Percentiles rank a stretch among this genome's conserved stretches.
These are phyloP conservation scores for Smutsia temminckii DNA, from an alignment of 2,797 vertebrate species.

Conservation along the genomic window DNA sequence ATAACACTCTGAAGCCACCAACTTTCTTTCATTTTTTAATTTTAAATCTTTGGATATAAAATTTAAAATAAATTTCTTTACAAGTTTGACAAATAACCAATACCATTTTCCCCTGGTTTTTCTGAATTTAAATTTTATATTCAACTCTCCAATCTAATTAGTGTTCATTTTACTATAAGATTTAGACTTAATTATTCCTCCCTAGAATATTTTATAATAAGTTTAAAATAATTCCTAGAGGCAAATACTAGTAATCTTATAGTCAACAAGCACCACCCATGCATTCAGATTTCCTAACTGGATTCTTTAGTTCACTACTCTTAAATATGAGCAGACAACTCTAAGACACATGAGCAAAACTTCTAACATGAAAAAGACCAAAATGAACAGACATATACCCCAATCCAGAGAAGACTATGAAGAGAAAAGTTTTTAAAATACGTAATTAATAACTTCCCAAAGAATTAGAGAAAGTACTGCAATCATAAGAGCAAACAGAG, in stretches of 20 bases:
- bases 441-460: background rate
- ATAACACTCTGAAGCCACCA: background rate
- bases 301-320: background rate
- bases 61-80: conserved; percentile 26
- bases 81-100: conserved; percentile 25
- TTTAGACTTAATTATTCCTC: background rate
- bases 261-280: background rate
- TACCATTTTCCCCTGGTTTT: conserved; percentile 1
- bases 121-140: conserved; percentile 33
- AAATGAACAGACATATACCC: background rate
- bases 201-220: background rate
- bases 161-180: conserved; percentile 35
- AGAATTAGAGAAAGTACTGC: background rate
- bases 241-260: background rate
- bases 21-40: background rate
- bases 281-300: background rate
- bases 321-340: background rate
- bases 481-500: background rate
- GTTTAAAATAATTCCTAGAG: conserved; percentile 45
- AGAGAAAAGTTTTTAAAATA: background rate
- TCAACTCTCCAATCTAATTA: background rate
- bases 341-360: background rate
- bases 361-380: background rate
- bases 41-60: background rate
- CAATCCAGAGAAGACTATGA: background rate